These are phyloP conservation scores for Mustela erminea DNA, from an alignment of 2,797 vertebrate species.

Conservation along the genomic window DNA sequence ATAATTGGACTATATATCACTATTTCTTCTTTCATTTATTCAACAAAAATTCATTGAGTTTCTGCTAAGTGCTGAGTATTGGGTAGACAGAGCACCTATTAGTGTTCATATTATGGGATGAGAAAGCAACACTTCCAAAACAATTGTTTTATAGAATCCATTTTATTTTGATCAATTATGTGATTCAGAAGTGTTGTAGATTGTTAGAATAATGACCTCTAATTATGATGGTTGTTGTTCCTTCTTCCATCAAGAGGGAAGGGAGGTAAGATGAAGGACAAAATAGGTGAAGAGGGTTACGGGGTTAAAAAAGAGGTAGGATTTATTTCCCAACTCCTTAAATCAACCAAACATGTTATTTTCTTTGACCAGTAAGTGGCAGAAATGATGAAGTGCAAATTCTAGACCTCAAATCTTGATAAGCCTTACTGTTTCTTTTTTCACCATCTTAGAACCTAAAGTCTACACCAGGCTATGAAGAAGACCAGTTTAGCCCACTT, in stretches of 20 bases:
- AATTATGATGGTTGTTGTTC: neutral
- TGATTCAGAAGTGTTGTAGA: neutral
- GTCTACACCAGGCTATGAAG: neutral
- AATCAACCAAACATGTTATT: neutral
- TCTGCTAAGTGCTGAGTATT: neutral
- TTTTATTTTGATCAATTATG: slow-evolving; percentile 27
- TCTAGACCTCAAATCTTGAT: neutral
- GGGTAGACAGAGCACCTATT: neutral
- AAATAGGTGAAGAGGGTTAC: neutral
- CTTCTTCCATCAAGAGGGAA: neutral
- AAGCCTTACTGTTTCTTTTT: neutral
- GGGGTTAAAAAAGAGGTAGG: neutral
- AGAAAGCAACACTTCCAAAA: neutral
- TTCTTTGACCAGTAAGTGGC: neutral
- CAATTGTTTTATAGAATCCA: neutral
- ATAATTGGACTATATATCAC: neutral
- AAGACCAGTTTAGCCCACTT: neutral
- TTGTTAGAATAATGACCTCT: neutral
- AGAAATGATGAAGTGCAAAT: neutral
- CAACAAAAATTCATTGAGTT: neutral
- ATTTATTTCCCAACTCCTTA: neutral
- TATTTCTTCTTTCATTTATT: slow-evolving; percentile 50
- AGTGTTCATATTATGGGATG: neutral
- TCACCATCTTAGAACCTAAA: neutral
- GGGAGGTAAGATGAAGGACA: neutral